These are phyloP conservation scores for Scolopax mira DNA, from an alignment of 2,113 vertebrate genomes.

Conservation along the genomic window DNA sequence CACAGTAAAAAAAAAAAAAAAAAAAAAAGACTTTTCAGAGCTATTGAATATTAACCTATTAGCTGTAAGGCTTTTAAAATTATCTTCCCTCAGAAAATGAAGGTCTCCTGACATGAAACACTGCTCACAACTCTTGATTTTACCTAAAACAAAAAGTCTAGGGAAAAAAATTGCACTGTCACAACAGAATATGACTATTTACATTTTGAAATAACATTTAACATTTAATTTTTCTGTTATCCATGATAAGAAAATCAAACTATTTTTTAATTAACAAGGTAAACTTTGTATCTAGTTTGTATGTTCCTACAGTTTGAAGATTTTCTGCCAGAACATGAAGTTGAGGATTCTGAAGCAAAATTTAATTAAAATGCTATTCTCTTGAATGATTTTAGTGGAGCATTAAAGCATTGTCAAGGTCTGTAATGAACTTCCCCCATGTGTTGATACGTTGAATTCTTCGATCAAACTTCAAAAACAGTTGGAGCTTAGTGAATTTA, in stretches of 20 bases:
- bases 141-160: neutral
- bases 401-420: neutral
- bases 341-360: neutral
- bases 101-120: neutral
- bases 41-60: neutral
- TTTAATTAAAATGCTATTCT: neutral
- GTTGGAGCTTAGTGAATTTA: neutral
- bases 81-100: neutral
- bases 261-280: neutral
- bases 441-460: neutral
- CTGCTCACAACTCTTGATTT: neutral
- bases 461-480: conserved; percentile 24
- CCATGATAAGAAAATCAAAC: neutral
- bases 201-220: neutral
- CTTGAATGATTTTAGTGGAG: neutral
- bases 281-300: neutral
- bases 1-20: neutral
- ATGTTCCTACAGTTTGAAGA: neutral
- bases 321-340: neutral
- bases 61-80: neutral
- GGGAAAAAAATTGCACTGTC: accelerated
- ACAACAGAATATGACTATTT: neutral
- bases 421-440: neutral
- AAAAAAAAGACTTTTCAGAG: neutral
- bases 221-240: neutral